phyloP scores from a whole-genome alignment of 2,113 vertebrate species.

The Cyphomyrus discorhynchus region DNA sequence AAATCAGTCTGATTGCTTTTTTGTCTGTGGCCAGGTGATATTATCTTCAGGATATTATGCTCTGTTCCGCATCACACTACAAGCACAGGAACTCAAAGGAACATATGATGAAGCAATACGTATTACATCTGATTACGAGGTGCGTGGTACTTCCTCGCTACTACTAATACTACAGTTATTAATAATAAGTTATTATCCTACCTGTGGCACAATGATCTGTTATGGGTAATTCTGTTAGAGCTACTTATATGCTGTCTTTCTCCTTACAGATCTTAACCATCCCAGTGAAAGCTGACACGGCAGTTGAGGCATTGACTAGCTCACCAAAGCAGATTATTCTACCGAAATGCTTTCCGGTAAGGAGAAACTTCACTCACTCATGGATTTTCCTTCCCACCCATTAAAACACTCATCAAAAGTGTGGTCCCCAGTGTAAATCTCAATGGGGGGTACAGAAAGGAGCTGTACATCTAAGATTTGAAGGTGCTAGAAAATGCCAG shows the following conservation, averaged over 20 bases:
- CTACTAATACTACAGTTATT: background rate
- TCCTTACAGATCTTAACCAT: slow-evolving; percentile 78
- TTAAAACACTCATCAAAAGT: background rate
- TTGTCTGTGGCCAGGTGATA: slow-evolving; percentile 67
- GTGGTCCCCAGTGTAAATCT: background rate
- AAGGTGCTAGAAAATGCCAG: background rate
- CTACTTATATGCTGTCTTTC: background rate
- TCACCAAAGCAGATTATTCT: slow-evolving; percentile 78
- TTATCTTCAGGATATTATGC: slow-evolving; percentile 87
- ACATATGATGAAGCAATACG: slow-evolving; percentile 85
- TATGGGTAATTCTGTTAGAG: background rate
- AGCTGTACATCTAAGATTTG: background rate
- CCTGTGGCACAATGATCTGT: background rate
- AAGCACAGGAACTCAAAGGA: slow-evolving; percentile 82
- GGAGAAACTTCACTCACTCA: slow-evolving; percentile 29
- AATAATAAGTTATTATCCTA: background rate
- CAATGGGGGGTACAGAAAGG: background rate
- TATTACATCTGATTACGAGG: slow-evolving; percentile 95
- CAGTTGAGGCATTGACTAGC: slow-evolving; percentile 77
- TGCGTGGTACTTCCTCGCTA: slow-evolving; percentile 34
- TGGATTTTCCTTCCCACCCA: background rate
- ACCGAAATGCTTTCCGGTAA: slow-evolving; percentile 86
- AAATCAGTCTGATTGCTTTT: background rate
- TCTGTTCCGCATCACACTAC: slow-evolving; percentile 82
- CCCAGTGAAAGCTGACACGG: slow-evolving; percentile 82